A percentile compares a stretch with the other conserved stretches of the same genome.
These are phyloP conservation scores for Chiloscyllium punctatum DNA, from an alignment of 2,797 vertebrate species.

Conservation along the genomic window DNA sequence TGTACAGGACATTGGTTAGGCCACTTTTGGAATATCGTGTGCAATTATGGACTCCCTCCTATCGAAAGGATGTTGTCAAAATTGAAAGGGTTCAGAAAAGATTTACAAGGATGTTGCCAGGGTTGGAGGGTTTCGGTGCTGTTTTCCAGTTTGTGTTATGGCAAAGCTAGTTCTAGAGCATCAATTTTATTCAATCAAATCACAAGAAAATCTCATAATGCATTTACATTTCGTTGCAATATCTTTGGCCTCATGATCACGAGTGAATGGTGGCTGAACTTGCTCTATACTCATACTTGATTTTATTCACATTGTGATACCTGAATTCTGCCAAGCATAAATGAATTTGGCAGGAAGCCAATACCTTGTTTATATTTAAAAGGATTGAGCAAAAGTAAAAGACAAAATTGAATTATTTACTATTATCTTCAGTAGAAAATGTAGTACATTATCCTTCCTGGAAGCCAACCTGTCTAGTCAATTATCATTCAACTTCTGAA, in stretches of 20 bases:
- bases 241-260: neutral
- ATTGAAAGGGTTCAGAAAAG: too few relatives aligned
- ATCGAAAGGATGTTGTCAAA: too few relatives aligned
- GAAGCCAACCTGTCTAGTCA: neutral
- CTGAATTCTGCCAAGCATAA: neutral
- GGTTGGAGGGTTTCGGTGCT: too few relatives aligned
- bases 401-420: too few relatives aligned
- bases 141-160: neutral
- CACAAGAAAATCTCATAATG: neutral
- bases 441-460: neutral
- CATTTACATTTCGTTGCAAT: neutral
- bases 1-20: too few relatives aligned
- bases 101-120: too few relatives aligned
- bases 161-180: neutral
- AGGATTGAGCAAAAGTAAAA: neutral
- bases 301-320: neutral
- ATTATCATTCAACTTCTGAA: neutral
- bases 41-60: too few relatives aligned
- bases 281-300: neutral
- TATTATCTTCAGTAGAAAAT: neutral
- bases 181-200: neutral
- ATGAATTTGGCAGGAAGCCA: neutral
- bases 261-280: neutral
- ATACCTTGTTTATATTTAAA: neutral
- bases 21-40: too few relatives aligned